Evolutionary conservation across 2,797 vertebrate genomes (phyloP), one percentile per base, ranked within the genome.

Genomic region (Artibeus lituratus): DNA sequence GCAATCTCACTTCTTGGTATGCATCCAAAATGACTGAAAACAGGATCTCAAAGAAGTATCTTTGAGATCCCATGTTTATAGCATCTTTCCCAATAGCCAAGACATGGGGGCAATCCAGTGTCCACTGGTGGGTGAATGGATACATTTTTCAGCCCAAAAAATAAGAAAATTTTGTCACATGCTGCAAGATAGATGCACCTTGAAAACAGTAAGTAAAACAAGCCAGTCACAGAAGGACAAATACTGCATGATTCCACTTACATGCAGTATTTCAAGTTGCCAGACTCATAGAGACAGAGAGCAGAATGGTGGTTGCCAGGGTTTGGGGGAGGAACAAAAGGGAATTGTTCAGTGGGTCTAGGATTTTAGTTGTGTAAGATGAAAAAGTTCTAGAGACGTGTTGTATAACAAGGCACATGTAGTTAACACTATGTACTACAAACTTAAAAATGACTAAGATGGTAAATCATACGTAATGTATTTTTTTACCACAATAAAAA

Each of bases 331-430:
- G 37, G 11, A 7, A 16, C 59, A 62, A 62, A 8, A 2, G 16
- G 37, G 53, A 80, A 5, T 32, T 29, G 16, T 35, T 73, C 47
- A 59, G 0, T 1, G 77, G n/a, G 37, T 39, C 29, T 5, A 39
- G 10, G 21, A 80, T 86, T 96, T 97, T 44, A 32, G 74, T 96
- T 96, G 83, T 74, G 4, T 49, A 81, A 86, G 51, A 76, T 42
- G 37, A 76, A 89, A 90, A 92, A 59, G 21, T 81, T 92, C 80
- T 49, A 65, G n/a, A 65, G 32, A 73, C 55, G 76, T 55, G 10
- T 35, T 72, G 24, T 18, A 81, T 16, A 35, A 37, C 39, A 67
- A 21, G 4, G n/a, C 37, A 0, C 84, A 73, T 11, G 12, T 22
- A 18, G 32, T 84, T 93, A 55, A 72, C 18, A 86, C 39, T 55